Evolutionary conservation across 1,140 invertebrate genomes (phyloP).

Genomic region (Drosophila sulfurigaster): DNA sequence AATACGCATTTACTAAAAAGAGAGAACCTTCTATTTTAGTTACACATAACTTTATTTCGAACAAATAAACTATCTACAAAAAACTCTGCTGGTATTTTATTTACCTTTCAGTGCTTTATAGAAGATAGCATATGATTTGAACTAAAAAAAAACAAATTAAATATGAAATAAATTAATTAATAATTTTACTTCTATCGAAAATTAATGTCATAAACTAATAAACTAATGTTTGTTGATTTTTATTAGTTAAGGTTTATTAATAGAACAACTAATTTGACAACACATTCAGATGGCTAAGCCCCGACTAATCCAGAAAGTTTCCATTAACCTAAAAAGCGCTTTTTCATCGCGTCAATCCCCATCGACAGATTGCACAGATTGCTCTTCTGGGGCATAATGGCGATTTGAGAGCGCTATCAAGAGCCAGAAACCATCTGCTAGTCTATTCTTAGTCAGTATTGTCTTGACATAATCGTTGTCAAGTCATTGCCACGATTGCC

Average conservation of each 20-base stretch:
- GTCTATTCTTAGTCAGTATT: slow-evolving; percentile 24
- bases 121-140: no score
- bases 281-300: background rate
- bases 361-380: background rate
- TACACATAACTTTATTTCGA: no score
- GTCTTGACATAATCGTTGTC: slow-evolving; percentile 38
- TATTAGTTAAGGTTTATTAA: background rate
- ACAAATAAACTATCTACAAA: no score
- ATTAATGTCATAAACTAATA: no score
- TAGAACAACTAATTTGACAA: background rate
- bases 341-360: background rate
- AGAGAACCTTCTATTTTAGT: no score
- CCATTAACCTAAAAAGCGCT: slow-evolving; percentile 10
- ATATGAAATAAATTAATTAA: no score
- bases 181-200: no score
- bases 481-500: slow-evolving; percentile 5
- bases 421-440: slow-evolving; percentile 6
- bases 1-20: no score
- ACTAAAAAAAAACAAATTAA: no score
- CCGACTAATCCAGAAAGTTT: background rate
- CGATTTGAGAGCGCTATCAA: background rate
- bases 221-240: no score
- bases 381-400: background rate
- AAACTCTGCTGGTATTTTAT: no score
- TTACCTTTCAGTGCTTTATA: no score